Conservation (phyloP, 2,113 vertebrate genomes). For the Brachypodius melanocephalos region DNA sequence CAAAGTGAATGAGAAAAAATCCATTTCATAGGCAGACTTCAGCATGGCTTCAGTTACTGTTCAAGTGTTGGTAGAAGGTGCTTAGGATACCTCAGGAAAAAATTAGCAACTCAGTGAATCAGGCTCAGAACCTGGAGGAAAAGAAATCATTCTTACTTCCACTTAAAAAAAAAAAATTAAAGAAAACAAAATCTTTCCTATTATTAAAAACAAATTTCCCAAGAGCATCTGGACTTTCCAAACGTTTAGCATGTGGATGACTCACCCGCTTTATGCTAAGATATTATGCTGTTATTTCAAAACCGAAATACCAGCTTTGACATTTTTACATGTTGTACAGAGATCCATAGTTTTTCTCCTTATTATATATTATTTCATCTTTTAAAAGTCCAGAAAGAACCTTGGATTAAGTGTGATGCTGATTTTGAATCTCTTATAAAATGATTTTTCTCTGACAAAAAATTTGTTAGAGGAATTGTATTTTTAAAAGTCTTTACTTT, state of each 20-base stretch:
- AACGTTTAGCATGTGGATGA: constrained; percentile 48
- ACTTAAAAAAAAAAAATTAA: not conserved
- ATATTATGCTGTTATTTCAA: constrained; percentile 34
- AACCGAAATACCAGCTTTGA: constrained; percentile 40
- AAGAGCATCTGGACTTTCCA: constrained; percentile 38
- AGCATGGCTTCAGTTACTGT: not conserved
- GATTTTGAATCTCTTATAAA: not conserved
- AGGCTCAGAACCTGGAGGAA: not conserved
- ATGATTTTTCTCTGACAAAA: not conserved
- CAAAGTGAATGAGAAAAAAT: not conserved
- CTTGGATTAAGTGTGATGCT: not conserved
- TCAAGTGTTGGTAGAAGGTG: not conserved
- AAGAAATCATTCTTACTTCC: not conserved
- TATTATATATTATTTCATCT: not conserved
- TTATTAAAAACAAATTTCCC: constrained; percentile 31
- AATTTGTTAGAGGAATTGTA: not conserved
- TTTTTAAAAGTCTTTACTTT: not conserved
- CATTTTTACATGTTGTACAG: constrained; percentile 7
- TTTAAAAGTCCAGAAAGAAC: constrained; percentile 9
- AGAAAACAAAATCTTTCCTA: constrained; percentile 14
- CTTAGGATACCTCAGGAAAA: not conserved
- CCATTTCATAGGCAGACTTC: not conserved
- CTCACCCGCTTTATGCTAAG: constrained; percentile 48
- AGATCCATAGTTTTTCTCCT: constrained; percentile 3
- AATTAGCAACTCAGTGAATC: not conserved